Base-by-base conservation (phyloP, 2,888 invertebrate species). In the Drosophila dives region DNA sequence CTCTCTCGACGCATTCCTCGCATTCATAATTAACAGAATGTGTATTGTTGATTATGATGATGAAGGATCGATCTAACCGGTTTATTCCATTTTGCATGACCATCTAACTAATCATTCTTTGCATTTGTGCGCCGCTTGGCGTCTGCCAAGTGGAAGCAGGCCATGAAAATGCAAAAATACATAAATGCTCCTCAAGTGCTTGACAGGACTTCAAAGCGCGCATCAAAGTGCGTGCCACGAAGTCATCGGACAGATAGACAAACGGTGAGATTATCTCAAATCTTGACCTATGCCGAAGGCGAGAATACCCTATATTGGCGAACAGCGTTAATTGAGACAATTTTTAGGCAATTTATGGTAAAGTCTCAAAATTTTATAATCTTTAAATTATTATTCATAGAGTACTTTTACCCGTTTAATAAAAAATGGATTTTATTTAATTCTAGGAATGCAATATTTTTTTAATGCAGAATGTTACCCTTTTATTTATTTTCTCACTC, bases 171-270 rank as follows among this genome's bases (percentile, higher is more conserved):
- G 90, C 85, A 89, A 85, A 85, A 85, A 85, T 86, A 85, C 83
- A 88, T 88, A 85, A 88, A 89, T 89, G 90, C 88, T 88, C 86
- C 85, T 85, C 90, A 90, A 90, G 89, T 89, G 88, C 90, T 90
- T 85, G 85, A 90, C 85, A 85, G 85, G 85, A 85, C 90, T 90
- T 85, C 85, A 85, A 85, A 90, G 90, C 85, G 85, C 89, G 86
- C 90, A 86, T 85, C 85, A 88, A 77, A 83, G 90, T 85, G 85
- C 85, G 88, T 85, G 85, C 90, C 85, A 82, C 68, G 70, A 78
- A 82, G 77, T 75, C 77, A 68, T 49, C 34, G 54, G 74, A 68
- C 71, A 65, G 66, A 64, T 80, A 76, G 81, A 73, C 70, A 59
- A 62, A 65, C 69, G 64, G 65, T 38, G 23, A 54, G 50, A 63